Evolutionary conservation across 2,113 vertebrate species (phyloP), one percentile per base, ranked within the genome.

Genomic region (Amphiprion percula): DNA sequence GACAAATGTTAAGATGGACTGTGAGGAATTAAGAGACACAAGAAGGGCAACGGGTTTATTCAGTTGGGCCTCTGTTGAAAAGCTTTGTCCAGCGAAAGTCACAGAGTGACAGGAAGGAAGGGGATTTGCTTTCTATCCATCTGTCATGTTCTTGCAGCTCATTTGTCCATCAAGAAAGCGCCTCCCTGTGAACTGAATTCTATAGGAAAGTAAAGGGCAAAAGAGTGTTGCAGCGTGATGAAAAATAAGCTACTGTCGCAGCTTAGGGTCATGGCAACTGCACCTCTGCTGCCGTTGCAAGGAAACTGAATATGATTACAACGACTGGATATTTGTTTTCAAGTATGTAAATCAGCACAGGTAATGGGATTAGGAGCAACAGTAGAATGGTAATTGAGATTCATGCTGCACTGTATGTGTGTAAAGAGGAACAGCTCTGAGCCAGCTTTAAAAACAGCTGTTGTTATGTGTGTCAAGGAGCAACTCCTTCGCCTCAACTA

Each of bases 261-360:
- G 64, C 26, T 47, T 10, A 68, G 63, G 69, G 56, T 56, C 70
- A 81, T 87, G 74, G 77, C 79, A 90, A 82, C 87, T 61, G 68
- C 30, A 74, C 21, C 68, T 50, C 41, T n/a, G 15, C 60, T 59
- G 47, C 61, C 12, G 4, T 49, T 68, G 21, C 52, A 68, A 56
- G 12, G 65, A 72, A 76, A 67, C 15, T 4, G 33, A 79, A 69
- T 56, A 50, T 64, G 37, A 80, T 78, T 74, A 68, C 47, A 79
- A 28, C 67, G 70, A 84, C 50, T 71, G 46, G n/a, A 58, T 56
- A 61, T 79, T 77, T 82, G 26, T 77, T 80, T 82, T 81, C 47
- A 61, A 78, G 64, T 50, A 75, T 55, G 54, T 69, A 74, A 85
- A 87, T 85, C 61, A 79, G 66, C 39, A 74, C 54, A 79, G 41